A percentile compares a stretch with the other conserved stretches of the same genome.
phyloP scores from a whole-genome alignment of 1,140 invertebrate species.

The Drosophila sucinea region DNA sequence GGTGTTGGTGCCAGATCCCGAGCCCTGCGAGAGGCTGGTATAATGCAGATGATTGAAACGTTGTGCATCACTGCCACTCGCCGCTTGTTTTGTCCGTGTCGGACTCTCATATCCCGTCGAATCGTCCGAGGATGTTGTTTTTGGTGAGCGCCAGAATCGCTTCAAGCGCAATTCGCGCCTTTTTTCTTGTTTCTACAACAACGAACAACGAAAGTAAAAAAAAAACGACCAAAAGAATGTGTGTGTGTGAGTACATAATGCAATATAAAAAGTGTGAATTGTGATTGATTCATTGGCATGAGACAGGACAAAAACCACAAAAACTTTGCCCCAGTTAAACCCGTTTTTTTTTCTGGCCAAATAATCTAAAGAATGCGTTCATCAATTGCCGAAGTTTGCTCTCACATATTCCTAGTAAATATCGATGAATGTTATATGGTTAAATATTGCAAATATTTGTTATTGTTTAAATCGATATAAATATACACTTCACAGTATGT shows the following conservation, averaged over 20 bases:
- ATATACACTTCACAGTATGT: too few relatives aligned
- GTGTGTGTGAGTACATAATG: too few relatives aligned
- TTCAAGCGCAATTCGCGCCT: slow-evolving; percentile 83
- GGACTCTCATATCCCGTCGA: slow-evolving; percentile 82
- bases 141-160: slow-evolving; percentile 84
- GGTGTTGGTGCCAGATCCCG: slow-evolving; percentile 28
- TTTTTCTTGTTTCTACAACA: slow-evolving; percentile 83
- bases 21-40: slow-evolving; percentile 76
- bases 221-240: neutral
- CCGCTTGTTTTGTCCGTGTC: slow-evolving; percentile 69
- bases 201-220: slow-evolving; percentile 13
- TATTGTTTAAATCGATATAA: too few relatives aligned
- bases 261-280: slow-evolving; percentile 1
- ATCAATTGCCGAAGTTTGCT: too few relatives aligned
- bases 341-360: too few relatives aligned
- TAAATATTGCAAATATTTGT: too few relatives aligned
- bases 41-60: slow-evolving; percentile 82
- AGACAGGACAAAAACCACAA: neutral
- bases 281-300: slow-evolving; percentile 28
- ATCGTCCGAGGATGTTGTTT: slow-evolving; percentile 82
- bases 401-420: too few relatives aligned
- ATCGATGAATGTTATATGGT: too few relatives aligned
- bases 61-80: slow-evolving; percentile 68
- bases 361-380: too few relatives aligned
- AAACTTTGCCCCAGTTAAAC: too few relatives aligned